A percentile compares a stretch with the other conserved stretches of the same genome.
These are phyloP conservation scores for Biston betularia DNA, from an alignment of 2,888 invertebrate species.

Conservation along the genomic window DNA sequence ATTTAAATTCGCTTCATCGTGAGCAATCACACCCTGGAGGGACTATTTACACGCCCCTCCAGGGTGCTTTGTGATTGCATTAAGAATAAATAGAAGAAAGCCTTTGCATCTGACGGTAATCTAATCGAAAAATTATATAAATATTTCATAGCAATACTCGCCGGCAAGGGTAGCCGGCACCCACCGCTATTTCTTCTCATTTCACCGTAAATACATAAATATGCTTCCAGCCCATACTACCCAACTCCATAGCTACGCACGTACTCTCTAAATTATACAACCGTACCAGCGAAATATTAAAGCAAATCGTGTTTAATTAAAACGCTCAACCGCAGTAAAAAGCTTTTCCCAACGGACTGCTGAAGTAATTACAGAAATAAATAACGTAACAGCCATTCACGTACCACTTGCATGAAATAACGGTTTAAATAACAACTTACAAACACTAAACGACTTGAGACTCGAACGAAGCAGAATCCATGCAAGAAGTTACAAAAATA, in stretches of 20 bases:
- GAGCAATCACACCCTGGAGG: too few relatives aligned
- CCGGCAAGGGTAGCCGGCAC: slow-evolving; percentile 8
- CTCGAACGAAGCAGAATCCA: slow-evolving; percentile 41
- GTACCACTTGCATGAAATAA: neutral
- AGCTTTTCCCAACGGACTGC: slow-evolving; percentile 19
- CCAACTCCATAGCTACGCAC: slow-evolving; percentile 6
- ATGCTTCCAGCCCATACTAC: slow-evolving; percentile 16
- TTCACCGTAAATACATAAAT: slow-evolving; percentile 24
- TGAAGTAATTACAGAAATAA: slow-evolving; percentile 20
- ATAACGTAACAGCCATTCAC: slow-evolving; percentile 17
- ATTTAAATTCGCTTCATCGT: too few relatives aligned
- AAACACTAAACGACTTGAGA: slow-evolving; percentile 34
- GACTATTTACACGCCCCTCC: too few relatives aligned
- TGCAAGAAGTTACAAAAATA: slow-evolving; percentile 46
- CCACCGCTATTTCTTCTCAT: slow-evolving; percentile 24
- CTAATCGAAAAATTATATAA: slow-evolving; percentile 34
- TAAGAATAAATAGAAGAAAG: slow-evolving; percentile 28
- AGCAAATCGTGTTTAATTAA: slow-evolving; percentile 32
- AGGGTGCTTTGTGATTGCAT: slow-evolving; percentile 10
- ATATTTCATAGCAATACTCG: slow-evolving; percentile 28
- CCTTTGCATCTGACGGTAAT: slow-evolving; percentile 24
- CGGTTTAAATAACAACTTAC: slow-evolving; percentile 32
- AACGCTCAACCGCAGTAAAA: slow-evolving; percentile 28
- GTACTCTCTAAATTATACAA: slow-evolving; percentile 10
- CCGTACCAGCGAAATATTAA: slow-evolving; percentile 20